A percentile compares a stretch with the other conserved stretches of the same genome.
Conservation (phyloP, 2,113 vertebrate species). For the Euleptes europaea region DNA sequence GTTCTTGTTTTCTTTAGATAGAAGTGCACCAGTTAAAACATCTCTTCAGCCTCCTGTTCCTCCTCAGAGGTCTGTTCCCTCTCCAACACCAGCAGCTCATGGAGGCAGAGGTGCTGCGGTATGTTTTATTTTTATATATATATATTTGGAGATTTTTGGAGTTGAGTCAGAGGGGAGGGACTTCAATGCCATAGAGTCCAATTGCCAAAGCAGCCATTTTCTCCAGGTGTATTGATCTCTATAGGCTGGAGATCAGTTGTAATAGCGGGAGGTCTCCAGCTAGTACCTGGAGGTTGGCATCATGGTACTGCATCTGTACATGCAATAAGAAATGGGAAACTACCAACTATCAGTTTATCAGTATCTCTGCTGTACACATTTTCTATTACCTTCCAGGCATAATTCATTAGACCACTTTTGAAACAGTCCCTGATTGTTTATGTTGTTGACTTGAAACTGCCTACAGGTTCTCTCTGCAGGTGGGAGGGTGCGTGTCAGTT, state of each 20-base stretch:
- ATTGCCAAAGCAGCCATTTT: no score
- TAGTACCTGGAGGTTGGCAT: no score
- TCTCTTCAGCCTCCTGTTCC: conserved; percentile 79
- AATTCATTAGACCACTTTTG: not conserved
- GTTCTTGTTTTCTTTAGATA: conserved; percentile 62
- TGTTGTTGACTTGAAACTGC: not conserved
- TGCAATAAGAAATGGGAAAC: not conserved
- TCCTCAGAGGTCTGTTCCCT: conserved; percentile 73
- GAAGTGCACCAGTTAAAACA: conserved; percentile 57
- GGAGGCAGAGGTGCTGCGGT: conserved; percentile 62
- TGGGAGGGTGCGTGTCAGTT: not conserved
- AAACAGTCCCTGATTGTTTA: not conserved
- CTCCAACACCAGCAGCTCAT: conserved; percentile 43
- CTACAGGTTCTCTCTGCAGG: not conserved
- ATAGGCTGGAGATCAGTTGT: no score
- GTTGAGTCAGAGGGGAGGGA: no score
- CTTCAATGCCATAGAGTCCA: no score
- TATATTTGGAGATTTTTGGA: no score
- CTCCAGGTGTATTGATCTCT: no score
- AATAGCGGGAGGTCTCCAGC: no score
- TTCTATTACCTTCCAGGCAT: not conserved
- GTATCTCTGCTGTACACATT: not conserved
- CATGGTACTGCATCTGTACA: not conserved
- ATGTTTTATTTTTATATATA: conserved; percentile 38
- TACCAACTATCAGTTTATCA: not conserved